These are phyloP conservation scores for Henricia sp. DNA, from an alignment of 53 echinoderm and acorn worm genomes.

Conservation along the genomic window DNA sequence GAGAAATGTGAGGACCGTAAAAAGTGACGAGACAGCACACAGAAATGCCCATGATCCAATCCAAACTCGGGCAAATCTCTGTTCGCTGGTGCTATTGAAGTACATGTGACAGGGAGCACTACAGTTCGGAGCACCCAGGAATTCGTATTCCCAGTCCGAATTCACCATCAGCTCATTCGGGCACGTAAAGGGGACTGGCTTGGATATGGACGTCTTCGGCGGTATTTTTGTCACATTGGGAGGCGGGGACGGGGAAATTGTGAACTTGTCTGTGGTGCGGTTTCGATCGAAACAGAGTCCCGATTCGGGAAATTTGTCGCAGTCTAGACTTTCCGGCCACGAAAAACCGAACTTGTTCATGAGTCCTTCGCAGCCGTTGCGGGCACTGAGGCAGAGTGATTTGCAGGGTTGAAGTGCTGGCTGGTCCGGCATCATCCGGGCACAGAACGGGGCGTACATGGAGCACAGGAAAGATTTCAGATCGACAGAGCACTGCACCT, in stretches of 20 bases:
- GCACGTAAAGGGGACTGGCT: constrained; percentile 76
- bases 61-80: constrained; percentile 94
- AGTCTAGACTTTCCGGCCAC: neutral
- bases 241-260: constrained; percentile 73
- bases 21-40: constrained; percentile 93
- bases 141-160: constrained; percentile 76
- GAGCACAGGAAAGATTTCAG: constrained; percentile 95
- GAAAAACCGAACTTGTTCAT: neutral
- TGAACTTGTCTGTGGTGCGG: constrained; percentile 77
- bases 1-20: constrained; percentile 92
- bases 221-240: constrained; percentile 70
- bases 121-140: constrained; percentile 88
- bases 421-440: constrained; percentile 70
- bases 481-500: constrained; percentile 96
- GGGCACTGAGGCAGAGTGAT: neutral
- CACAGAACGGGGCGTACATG: constrained; percentile 97
- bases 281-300: constrained; percentile 96
- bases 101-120: constrained; percentile 95
- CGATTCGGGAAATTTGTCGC: constrained; percentile 59
- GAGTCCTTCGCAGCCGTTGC: constrained; percentile 6
- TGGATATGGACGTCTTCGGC: constrained; percentile 46
- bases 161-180: constrained; percentile 81
- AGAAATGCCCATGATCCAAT: constrained; percentile 97
- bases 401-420: constrained; percentile 8
- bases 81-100: constrained; percentile 78